Evolutionary conservation across 1,140 invertebrate species (phyloP), one percentile per base, ranked within the genome.

Genomic region (Heliothis subflexa): DNA sequence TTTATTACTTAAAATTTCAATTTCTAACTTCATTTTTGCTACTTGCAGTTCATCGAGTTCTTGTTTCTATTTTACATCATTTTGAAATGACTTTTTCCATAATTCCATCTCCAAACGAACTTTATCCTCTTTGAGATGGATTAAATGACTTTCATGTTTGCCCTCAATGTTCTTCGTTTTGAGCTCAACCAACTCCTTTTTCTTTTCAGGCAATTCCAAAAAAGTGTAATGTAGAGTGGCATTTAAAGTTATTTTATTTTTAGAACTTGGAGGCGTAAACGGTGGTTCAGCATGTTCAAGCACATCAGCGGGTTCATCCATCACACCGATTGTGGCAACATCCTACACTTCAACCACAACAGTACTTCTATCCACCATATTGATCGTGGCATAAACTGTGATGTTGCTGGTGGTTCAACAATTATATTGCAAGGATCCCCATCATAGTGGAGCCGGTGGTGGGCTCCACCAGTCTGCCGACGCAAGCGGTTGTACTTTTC

Each of bases 121-220:
- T 61, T 61, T 61, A 16, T 61, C 57, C 28, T 61, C 25, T 33
- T 28, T 61, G 57, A 61, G 57, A 25, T 61, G 57, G 21, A 61
- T 33, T 12, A 33, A 28, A 28, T 18, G 3, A 28, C 21, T 28
- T 61, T 54, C n/a, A 1, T 54, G 52, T 16, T 16, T 54, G n/a
- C 52, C n/a, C 52, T 54, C 14, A 54, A 54, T 3, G n/a, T 54
- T n/a, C n/a, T 54, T 54, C 16, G 52, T 40, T 40, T 40, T 40
- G 33, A 40, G 33, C 33, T 40, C 33, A 40, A 40, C 33, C 33
- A 40, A 40, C 33, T 40, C 33, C 33, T 40, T 40, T 40, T 40
- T 40, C 33, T 40, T 40, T 40, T 40, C 33, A 40, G 33, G 0
- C 33, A 40, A 40, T 40, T 40, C 33, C 33, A 40, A 9, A 40